Evolutionary conservation across 2,888 invertebrate species (phyloP).

Genomic region (Lapara coniferarum): DNA sequence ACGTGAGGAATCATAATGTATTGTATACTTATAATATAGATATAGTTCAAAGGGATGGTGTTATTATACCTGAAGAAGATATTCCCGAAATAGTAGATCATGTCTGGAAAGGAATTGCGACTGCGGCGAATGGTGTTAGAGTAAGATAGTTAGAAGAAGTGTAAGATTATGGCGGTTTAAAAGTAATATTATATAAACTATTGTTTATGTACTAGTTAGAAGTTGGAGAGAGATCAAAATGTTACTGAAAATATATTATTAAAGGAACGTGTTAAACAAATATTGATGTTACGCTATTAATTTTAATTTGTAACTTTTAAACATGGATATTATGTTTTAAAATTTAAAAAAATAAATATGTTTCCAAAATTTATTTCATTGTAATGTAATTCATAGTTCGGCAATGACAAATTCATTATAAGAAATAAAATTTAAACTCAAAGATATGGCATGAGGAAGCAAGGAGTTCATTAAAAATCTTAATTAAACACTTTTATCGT

Average conservation of each 20-base stretch:
- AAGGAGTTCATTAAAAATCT: background rate
- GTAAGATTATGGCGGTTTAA: background rate
- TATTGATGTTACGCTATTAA: too few species aligned
- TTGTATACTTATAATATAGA: slow-evolving; percentile 65
- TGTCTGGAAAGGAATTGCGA: slow-evolving; percentile 64
- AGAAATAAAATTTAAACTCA: background rate
- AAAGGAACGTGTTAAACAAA: too few species aligned
- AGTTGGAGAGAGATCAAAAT: too few species aligned
- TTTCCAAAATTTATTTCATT: too few species aligned
- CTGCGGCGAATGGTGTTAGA: slow-evolving; percentile 46
- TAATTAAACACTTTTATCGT: background rate
- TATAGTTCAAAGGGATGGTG: slow-evolving; percentile 54
- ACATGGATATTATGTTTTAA: too few species aligned
- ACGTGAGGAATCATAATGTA: slow-evolving; percentile 52
- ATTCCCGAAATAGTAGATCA: slow-evolving; percentile 56
- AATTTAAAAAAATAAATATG: too few species aligned
- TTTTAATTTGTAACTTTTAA: too few species aligned
- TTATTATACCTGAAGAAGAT: slow-evolving; percentile 59
- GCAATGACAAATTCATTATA: too few species aligned
- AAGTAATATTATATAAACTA: background rate
- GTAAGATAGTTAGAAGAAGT: slow-evolving; percentile 27
- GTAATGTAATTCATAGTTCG: too few species aligned
- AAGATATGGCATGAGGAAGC: slow-evolving; percentile 4
- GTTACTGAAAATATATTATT: too few species aligned
- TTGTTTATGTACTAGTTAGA: too few species aligned